phyloP scores from a whole-genome alignment of 2,797 vertebrate species.

The Cryptoprocta ferox region DNA sequence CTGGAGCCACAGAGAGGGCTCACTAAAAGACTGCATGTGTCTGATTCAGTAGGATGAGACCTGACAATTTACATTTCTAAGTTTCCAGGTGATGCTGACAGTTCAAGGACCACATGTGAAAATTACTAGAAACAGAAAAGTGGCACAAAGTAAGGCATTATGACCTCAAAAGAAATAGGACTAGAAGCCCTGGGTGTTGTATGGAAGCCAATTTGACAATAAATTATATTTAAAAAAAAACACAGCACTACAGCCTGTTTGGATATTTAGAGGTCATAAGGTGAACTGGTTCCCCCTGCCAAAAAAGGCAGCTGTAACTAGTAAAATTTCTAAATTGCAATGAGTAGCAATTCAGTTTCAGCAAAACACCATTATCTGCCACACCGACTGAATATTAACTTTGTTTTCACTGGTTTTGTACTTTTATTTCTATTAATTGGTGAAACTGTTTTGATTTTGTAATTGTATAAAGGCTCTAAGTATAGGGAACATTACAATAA shows the following conservation, averaged over 20 bases:
- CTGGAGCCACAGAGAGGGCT: neutral
- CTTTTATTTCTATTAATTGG: constrained; percentile 14
- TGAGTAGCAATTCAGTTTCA: neutral
- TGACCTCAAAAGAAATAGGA: neutral
- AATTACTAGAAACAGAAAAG: constrained; percentile 17
- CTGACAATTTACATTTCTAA: neutral
- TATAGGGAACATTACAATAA: neutral
- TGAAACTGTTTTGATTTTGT: neutral
- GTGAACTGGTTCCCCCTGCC: neutral
- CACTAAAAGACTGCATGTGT: neutral
- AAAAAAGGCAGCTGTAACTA: neutral
- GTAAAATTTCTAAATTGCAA: neutral
- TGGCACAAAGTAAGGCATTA: neutral
- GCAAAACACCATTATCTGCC: neutral
- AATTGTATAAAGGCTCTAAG: neutral
- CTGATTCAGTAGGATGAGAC: neutral
- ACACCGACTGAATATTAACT: constrained; percentile 32
- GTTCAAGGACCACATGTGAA: neutral
- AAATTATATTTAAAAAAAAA: too few relatives aligned
- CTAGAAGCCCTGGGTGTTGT: neutral
- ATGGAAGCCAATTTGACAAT: too few relatives aligned
- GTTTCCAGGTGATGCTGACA: neutral
- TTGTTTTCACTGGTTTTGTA: constrained; percentile 8
- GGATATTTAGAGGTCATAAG: neutral
- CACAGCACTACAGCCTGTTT: neutral